Percentiles rank a stretch among this genome's conserved stretches.
Conservation (phyloP, 2,797 vertebrate genomes). For the Paramormyrops hopkinsi region DNA sequence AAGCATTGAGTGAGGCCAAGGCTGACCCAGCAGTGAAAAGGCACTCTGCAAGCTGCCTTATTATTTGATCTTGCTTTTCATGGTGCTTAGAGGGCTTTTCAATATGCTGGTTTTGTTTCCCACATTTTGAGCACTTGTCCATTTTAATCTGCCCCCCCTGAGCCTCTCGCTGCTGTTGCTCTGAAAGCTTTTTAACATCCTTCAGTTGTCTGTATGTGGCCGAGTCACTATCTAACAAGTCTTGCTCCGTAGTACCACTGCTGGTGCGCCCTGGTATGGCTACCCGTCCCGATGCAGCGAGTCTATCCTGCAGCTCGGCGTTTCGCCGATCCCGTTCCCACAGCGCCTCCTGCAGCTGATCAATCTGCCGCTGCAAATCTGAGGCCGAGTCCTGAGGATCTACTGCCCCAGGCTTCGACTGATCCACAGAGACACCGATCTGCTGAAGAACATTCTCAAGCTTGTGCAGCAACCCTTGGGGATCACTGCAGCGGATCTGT, state of each 20-base stretch:
- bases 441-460: constrained; percentile 45
- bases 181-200: constrained; percentile 12
- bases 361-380: constrained; percentile 44
- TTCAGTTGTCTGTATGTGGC: constrained; percentile 17
- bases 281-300: constrained; percentile 38
- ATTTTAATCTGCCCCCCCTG: neutral
- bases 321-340: constrained; percentile 50
- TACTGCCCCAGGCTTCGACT: neutral
- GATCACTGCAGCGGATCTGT: constrained; percentile 26
- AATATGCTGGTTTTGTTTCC: neutral
- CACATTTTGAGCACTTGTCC: constrained; percentile 19
- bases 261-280: constrained; percentile 16
- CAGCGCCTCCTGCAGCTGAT: constrained; percentile 54
- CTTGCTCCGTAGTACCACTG: neutral
- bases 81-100: neutral
- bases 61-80: constrained; percentile 30
- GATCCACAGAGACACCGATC: constrained; percentile 30
- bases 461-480: constrained; percentile 41
- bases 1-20: constrained; percentile 48
- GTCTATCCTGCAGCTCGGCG: constrained; percentile 53
- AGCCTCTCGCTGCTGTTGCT: constrained; percentile 18
- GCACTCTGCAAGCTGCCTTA: constrained; percentile 47
- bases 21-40: constrained; percentile 53
- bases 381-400: constrained; percentile 20
- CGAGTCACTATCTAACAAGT: neutral